These are phyloP conservation scores for Philaethria dido DNA, from an alignment of 2,888 invertebrate species.

Conservation along the genomic window DNA sequence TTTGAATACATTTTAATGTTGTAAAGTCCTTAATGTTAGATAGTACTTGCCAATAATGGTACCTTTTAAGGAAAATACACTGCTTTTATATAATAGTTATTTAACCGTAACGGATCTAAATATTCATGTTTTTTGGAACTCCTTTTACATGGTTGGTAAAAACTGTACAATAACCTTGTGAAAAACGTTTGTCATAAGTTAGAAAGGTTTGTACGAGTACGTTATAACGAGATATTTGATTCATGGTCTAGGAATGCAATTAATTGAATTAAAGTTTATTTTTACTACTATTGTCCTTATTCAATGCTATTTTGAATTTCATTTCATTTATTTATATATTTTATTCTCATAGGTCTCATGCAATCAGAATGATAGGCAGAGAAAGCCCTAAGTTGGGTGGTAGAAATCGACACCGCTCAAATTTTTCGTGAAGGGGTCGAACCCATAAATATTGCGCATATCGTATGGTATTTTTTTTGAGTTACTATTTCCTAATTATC, in stretches of 20 bases:
- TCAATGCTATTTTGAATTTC: neutral
- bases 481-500: no score
- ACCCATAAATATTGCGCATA: no score
- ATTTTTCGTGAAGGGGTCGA: no score
- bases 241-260: neutral
- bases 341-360: no score
- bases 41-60: neutral
- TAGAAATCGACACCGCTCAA: no score
- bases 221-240: neutral
- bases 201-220: neutral
- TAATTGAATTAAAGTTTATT: neutral
- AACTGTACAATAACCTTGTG: conserved; percentile 15
- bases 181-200: conserved; percentile 22
- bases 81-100: conserved; percentile 12
- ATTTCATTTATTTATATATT: no score
- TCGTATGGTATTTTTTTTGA: no score
- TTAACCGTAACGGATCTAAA: conserved; percentile 16
- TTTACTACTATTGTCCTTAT: neutral
- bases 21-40: conserved; percentile 13
- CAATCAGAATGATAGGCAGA: no score
- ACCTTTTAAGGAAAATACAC: neutral
- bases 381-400: no score
- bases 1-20: conserved; percentile 4
- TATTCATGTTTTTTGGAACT: conserved; percentile 11
- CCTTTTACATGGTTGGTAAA: conserved; percentile 10